Evolutionary conservation across 2,888 invertebrate species (phyloP).

Genomic region (Atherix ibis): DNA sequence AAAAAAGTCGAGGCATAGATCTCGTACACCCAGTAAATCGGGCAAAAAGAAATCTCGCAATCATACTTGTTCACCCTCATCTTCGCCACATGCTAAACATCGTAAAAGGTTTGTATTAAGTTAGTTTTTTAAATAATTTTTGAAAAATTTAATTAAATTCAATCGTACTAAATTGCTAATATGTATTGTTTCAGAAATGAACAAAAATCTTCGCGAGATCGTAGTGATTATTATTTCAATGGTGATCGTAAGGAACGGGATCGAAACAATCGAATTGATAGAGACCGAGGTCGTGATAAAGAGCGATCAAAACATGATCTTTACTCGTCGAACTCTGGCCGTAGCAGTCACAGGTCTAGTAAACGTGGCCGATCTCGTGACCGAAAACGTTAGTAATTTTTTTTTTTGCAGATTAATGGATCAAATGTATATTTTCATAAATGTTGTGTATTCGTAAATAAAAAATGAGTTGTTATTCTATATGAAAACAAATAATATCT

Average conservation of each 20-base stretch:
- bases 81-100: slow-evolving; percentile 29
- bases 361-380: slow-evolving; percentile 27
- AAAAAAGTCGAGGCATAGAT: slow-evolving; percentile 16
- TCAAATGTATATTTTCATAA: too few relatives aligned
- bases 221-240: slow-evolving; percentile 21
- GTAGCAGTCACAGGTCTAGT: slow-evolving; percentile 18
- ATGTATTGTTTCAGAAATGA: slow-evolving; percentile 3
- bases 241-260: slow-evolving; percentile 21
- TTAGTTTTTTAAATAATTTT: neutral
- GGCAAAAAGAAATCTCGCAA: slow-evolving; percentile 29
- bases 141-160: neutral
- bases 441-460: slow-evolving; percentile 1
- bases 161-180: neutral
- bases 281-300: slow-evolving; percentile 10
- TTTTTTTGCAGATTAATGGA: too few relatives aligned
- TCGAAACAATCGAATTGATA: slow-evolving; percentile 12
- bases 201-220: slow-evolving; percentile 21
- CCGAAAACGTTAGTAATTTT: slow-evolving; percentile 25
- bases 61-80: slow-evolving; percentile 26
- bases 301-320: slow-evolving; percentile 21
- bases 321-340: slow-evolving; percentile 19
- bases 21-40: slow-evolving; percentile 18
- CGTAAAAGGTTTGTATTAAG: slow-evolving; percentile 24
- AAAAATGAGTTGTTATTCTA: neutral
- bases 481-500: neutral